Base-by-base conservation (phyloP, 1,140 invertebrate species). In the Zaprionus ghesquierei region DNA sequence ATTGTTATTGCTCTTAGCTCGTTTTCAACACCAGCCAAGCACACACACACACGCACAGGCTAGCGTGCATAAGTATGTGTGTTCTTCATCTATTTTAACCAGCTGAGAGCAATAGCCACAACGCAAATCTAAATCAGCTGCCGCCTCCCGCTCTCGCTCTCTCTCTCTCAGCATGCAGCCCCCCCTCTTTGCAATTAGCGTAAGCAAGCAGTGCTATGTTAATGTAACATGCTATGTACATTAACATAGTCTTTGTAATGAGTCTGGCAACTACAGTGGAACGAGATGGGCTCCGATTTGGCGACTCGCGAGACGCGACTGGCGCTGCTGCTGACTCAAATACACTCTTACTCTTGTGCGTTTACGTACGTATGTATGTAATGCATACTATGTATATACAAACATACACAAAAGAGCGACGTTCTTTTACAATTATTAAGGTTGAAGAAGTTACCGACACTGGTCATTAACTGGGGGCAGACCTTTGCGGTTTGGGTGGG, bases 381-480 rank as follows among this genome's bases (percentile, higher is more conserved):
- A 29, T 27, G 25, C 27, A 29, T 29, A 29, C 27, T 29, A 9
- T 29, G 27, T 29, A 29, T 9, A 29, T 29, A 29, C 1, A 29
- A 8, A 29, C 9, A 27, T 27, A 27, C 25, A n/a, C n/a, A n/a
- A n/a, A n/a, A n/a, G n/a, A n/a, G 27, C 46, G 18, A 23, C 2
- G n/a, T 8, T 22, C 23, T 51, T 51, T 18, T 20, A n/a, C 12
- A 27, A 23, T 59, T 68, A 69, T 69, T 61, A 41, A 69, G 46
- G 64, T 56, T 71, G 49, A 77, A 77, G 64, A 73, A 74, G 77
- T 66, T 44, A 12, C 31, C 56, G 23, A 53, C 51, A 61, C 50
- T 77, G 81, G 81, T 86, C 81, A 85, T 85, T 85, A 86, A 38
- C 59, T 46, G 55, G 20, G 27, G 41, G 31, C 31, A 41, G 75